Evolutionary conservation across 2,113 vertebrate species (phyloP).

Genomic region (human (Homo sapiens)): GRCh38 chr2:31103001-31103500

Average conservation of each 20-base stretch:
- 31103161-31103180: slow-evolving; percentile 6
- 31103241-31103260: background rate
- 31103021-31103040: background rate
- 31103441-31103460: background rate
- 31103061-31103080: slow-evolving; percentile 49
- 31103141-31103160: slow-evolving; percentile 9
- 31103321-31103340: background rate
- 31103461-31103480: background rate
- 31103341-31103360: background rate
- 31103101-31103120: slow-evolving; percentile 57
- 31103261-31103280: background rate
- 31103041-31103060: slow-evolving; percentile 38
- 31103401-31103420: background rate
- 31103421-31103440: background rate
- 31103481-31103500: background rate
- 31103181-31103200: slow-evolving; percentile 46
- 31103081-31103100: slow-evolving; percentile 55
- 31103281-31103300: slow-evolving; percentile 25
- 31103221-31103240: slow-evolving; percentile 4
- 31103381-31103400: background rate
- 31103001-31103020: slow-evolving; percentile 11
- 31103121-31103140: slow-evolving; percentile 21
- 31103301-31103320: slow-evolving; percentile 31
- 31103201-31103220: slow-evolving; percentile 16
- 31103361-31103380: background rate